Base-by-base conservation (phyloP, 2,113 vertebrate genomes). In the Triplophysa dalaica region DNA sequence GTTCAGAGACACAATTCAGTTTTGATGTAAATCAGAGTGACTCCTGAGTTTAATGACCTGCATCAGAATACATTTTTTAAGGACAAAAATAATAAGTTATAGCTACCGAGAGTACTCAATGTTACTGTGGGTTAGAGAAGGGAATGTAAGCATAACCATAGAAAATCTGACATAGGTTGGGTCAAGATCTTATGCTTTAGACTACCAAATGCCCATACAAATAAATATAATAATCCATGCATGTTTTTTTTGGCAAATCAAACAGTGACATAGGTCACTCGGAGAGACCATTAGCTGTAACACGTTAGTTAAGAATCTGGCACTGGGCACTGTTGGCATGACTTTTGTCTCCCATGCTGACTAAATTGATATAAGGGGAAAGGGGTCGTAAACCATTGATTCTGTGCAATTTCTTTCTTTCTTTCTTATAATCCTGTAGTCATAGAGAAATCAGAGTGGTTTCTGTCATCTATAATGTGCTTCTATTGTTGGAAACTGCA, bases 381-480 rank as follows among this genome's bases (percentile, higher is more conserved):
- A 70, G n/a, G 4, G 13, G 19, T 33, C 19, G 7, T 38, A 38
- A 73, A 22, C 70, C 26, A 8, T 58, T 54, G 21, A n/a, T 61
- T 62, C 12, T 48, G 8, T 17, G 11, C 7, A 11, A 63, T 81
- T 75, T 50, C 19, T 62, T 6, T 9, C 26, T 50, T 38, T 17
- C 65, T 67, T 38, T 41, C 26, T 67, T 19, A 45, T 45, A 2
- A 45, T 45, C 43, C 1, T 58, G 17, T 19, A 56, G 17, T n/a
- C 54, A 67, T 81, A 74, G 83, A 83, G 63, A 80, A 76, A 73
- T 80, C 70, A 70, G 79, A 90, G 86, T 90, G 85, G 81, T 89
- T 66, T 56, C 22, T 1, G 26, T 80, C 77, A 77, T 82, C 82
- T 82, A 16, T 13, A 75, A 89, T 89, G 75, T 67, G 80, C 76